Conservation (phyloP, 2,113 vertebrate species). For the Psittacula cyanocephala region DNA sequence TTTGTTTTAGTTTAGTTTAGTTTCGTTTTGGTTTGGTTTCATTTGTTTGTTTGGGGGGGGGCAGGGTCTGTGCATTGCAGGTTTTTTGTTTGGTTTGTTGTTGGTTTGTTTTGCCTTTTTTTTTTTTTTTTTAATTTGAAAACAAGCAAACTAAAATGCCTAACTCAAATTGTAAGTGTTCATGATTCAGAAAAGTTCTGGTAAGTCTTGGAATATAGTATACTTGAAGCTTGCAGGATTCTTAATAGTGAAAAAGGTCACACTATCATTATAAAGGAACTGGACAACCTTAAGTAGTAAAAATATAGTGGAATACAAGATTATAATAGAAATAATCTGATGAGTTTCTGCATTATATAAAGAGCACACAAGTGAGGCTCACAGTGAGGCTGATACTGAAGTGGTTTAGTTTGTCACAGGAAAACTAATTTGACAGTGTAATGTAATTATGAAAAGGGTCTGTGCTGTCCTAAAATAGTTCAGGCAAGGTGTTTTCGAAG, state of each 20-base stretch:
- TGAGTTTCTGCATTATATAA: background rate
- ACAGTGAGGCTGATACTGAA: background rate
- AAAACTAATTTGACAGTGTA: background rate
- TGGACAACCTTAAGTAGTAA: background rate
- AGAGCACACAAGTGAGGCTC: background rate
- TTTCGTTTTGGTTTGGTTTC: accelerated
- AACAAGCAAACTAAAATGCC: background rate
- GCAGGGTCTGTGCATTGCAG: background rate
- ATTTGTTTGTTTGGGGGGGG: background rate
- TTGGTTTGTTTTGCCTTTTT: background rate
- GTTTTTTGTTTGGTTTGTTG: accelerated
- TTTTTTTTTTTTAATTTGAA: background rate
- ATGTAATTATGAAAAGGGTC: background rate
- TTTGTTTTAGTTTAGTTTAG: background rate
- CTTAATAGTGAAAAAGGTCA: background rate
- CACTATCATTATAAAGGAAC: background rate
- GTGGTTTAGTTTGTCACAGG: background rate
- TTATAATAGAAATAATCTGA: background rate
- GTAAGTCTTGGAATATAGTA: background rate
- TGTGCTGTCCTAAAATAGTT: background rate
- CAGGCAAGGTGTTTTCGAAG: background rate
- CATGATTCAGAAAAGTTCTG: background rate
- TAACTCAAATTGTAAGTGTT: background rate
- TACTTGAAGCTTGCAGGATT: background rate
- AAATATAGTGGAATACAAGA: background rate